Conservation (phyloP, 2,113 vertebrate genomes). For the Oceanodroma tethys region DNA sequence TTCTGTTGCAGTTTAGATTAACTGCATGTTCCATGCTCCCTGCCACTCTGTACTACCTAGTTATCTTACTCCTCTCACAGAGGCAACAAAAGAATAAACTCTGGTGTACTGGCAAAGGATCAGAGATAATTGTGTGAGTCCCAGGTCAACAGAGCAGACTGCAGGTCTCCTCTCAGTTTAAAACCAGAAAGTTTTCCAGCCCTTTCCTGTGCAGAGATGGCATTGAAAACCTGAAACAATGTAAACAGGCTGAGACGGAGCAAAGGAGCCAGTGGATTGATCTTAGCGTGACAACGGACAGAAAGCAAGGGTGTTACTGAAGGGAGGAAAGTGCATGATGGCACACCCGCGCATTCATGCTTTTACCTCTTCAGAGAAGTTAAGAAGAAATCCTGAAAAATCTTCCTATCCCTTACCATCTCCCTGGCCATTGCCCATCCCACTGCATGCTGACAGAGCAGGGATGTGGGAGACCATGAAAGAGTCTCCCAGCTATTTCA, state of each 20-base stretch:
- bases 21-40: neutral
- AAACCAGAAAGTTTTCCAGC: neutral
- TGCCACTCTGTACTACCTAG: neutral
- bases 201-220: neutral
- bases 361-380: neutral
- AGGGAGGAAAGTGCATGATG: neutral
- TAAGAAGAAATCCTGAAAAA: neutral
- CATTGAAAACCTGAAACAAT: neutral
- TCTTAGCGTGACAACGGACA: neutral
- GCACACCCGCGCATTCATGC: rapidly evolving
- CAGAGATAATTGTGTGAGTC: neutral
- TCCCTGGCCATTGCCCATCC: neutral
- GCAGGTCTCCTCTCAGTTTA: neutral
- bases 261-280: neutral
- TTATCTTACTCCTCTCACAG: neutral
- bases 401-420: neutral
- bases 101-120: neutral
- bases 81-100: neutral
- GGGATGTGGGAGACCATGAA: neutral
- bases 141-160: neutral
- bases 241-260: neutral
- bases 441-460: neutral
- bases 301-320: neutral
- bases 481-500: neutral
- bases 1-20: neutral